Percentiles rank a stretch among this genome's conserved stretches.
Conservation (phyloP, 1,140 invertebrate genomes). For the Telenomus remus region DNA sequence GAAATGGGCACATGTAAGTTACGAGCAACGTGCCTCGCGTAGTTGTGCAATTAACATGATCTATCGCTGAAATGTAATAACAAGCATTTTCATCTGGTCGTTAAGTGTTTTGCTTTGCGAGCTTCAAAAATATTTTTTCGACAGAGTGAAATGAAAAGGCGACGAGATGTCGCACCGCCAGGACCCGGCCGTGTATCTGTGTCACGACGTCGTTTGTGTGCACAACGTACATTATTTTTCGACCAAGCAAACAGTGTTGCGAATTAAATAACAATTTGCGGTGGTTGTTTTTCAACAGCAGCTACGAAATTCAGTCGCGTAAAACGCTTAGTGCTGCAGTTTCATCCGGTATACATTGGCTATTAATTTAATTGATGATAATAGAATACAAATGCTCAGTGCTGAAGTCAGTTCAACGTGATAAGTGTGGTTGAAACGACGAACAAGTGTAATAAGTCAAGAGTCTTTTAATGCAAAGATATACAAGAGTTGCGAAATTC, state of each 20-base stretch:
- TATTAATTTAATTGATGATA: too few relatives aligned
- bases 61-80: slow-evolving; percentile 71
- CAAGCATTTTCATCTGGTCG: slow-evolving; percentile 63
- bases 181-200: slow-evolving; percentile 22
- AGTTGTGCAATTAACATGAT: slow-evolving; percentile 71
- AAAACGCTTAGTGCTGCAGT: too few relatives aligned
- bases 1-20: slow-evolving; percentile 62
- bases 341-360: too few relatives aligned
- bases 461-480: too few relatives aligned
- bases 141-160: slow-evolving; percentile 57
- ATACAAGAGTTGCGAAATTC: too few relatives aligned
- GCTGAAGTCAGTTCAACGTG: too few relatives aligned
- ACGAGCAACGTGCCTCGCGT: slow-evolving; percentile 67
- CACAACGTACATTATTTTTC: slow-evolving; percentile 29
- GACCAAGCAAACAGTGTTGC: slow-evolving; percentile 21
- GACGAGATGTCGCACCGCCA: slow-evolving; percentile 42
- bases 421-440: too few relatives aligned
- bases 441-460: too few relatives aligned
- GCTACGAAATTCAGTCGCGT: too few relatives aligned
- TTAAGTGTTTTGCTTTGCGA: slow-evolving; percentile 64
- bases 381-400: too few relatives aligned
- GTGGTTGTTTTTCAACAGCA: slow-evolving; percentile 14
- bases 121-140: slow-evolving; percentile 4
- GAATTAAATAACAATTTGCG: slow-evolving; percentile 39
- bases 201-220: slow-evolving; percentile 12